Conservation (phyloP, 1,140 invertebrate genomes). For the Argopecten irradians region DNA sequence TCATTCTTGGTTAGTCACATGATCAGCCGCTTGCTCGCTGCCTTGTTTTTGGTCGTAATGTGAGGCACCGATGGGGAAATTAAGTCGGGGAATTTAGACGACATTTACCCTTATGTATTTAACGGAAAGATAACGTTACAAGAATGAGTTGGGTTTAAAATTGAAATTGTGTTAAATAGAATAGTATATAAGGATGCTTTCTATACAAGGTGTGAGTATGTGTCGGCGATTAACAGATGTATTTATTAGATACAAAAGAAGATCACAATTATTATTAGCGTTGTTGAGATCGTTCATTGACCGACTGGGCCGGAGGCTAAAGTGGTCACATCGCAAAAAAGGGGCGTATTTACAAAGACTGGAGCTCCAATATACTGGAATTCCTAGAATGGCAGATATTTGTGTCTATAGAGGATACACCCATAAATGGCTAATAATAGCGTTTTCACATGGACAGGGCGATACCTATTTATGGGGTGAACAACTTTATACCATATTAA, state of each 20-base stretch:
- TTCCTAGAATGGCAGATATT: slow-evolving; percentile 1
- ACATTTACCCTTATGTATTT: background rate
- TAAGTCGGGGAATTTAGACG: background rate
- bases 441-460: background rate
- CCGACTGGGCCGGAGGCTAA: background rate
- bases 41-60: slow-evolving; percentile 51
- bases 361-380: background rate
- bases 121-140: background rate
- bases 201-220: background rate
- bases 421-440: background rate
- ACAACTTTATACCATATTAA: background rate
- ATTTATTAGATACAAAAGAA: background rate
- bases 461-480: background rate
- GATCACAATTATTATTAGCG: background rate
- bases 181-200: background rate
- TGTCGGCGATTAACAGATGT: background rate
- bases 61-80: slow-evolving; percentile 41
- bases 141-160: background rate
- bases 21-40: slow-evolving; percentile 50
- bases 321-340: background rate
- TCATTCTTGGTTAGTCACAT: slow-evolving; percentile 55
- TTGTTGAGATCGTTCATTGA: slow-evolving; percentile 9
- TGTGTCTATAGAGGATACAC: background rate
- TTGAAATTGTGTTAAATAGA: background rate
- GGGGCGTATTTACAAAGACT: background rate